Evolutionary conservation across 2,888 invertebrate genomes (phyloP).

Genomic region (Beris morrisii): DNA sequence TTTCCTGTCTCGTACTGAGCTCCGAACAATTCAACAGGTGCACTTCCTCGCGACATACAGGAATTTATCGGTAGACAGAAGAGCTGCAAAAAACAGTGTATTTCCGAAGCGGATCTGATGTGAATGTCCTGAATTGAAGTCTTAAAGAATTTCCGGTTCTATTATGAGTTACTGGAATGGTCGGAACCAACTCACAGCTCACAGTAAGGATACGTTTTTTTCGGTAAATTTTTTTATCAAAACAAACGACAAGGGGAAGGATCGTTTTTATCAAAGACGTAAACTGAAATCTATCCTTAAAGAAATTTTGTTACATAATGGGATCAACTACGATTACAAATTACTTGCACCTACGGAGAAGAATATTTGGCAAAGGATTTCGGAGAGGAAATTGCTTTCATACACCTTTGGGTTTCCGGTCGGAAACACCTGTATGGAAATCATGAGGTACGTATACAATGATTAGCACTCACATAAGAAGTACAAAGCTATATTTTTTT

Average conservation of each 20-base stretch:
- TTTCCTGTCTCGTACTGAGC: slow-evolving; percentile 25
- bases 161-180: slow-evolving; percentile 20
- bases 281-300: slow-evolving; percentile 11
- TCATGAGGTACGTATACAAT: no score
- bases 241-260: neutral
- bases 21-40: slow-evolving; percentile 26
- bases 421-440: slow-evolving; percentile 8
- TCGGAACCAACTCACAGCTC: slow-evolving; percentile 2
- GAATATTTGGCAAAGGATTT: slow-evolving; percentile 3
- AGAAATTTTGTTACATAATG: slow-evolving; percentile 7
- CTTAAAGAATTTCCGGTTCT: slow-evolving; percentile 30
- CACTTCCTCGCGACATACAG: slow-evolving; percentile 14
- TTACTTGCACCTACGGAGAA: neutral
- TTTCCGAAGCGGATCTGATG: neutral
- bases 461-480: no score
- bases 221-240: neutral
- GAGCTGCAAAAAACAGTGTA: slow-evolving; percentile 7
- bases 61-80: slow-evolving; percentile 16
- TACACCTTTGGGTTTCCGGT: neutral
- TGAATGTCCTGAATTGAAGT: slow-evolving; percentile 1
- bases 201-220: neutral
- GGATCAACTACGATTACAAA: slow-evolving; percentile 6
- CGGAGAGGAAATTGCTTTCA: neutral
- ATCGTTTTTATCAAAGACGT: slow-evolving; percentile 13
- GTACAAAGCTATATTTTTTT: no score